Conservation (phyloP, 2,797 vertebrate genomes). For the Sebastes aleutianus region DNA sequence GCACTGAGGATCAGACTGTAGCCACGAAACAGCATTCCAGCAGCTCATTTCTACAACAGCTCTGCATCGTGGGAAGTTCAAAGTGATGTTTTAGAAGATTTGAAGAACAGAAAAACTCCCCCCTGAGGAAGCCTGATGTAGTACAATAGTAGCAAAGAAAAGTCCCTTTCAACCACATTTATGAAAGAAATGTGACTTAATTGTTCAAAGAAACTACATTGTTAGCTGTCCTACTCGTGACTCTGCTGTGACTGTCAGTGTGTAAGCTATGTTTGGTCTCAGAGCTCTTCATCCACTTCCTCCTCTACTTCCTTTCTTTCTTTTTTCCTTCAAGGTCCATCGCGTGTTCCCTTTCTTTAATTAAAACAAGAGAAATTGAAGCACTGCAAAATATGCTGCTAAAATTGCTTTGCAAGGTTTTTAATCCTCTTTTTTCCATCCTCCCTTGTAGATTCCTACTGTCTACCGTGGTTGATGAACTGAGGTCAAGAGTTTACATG, state of each 20-base stretch:
- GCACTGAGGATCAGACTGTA: conserved; percentile 11
- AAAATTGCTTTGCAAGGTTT: background rate
- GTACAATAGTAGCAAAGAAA: background rate
- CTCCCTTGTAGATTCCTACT: background rate
- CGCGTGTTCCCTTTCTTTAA: conserved; percentile 24
- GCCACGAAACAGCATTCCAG: conserved; percentile 32
- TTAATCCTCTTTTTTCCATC: background rate
- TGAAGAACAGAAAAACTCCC: conserved; percentile 4
- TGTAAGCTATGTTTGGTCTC: conserved; percentile 25
- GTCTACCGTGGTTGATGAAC: background rate
- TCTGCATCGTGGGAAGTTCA: conserved; percentile 1
- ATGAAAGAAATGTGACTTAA: background rate
- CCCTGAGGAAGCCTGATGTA: background rate
- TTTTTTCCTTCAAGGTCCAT: conserved; percentile 30
- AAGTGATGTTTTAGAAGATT: conserved; percentile 10
- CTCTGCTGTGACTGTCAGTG: background rate
- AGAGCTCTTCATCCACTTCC: conserved; percentile 42
- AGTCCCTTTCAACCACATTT: background rate
- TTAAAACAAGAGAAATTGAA: conserved; percentile 11
- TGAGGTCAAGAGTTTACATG: background rate
- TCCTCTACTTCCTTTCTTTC: conserved; percentile 54
- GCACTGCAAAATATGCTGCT: background rate
- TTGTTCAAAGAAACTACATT: background rate
- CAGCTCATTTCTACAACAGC: conserved; percentile 5
- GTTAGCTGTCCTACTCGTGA: background rate